Base-by-base conservation (phyloP, 1,140 invertebrate genomes). In the Zaprionus inermis region DNA sequence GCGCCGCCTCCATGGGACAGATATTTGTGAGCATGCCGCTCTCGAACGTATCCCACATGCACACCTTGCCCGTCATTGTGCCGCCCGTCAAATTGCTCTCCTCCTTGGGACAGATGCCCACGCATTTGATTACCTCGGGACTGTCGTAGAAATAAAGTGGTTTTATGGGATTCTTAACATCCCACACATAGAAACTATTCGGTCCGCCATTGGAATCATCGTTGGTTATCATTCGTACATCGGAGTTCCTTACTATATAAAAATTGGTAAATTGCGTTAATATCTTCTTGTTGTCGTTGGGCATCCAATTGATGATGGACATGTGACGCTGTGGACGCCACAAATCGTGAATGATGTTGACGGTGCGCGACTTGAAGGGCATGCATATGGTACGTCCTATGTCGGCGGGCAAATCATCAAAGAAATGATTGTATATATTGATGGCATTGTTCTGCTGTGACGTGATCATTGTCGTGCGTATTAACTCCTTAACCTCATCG, bases 371-470 rank as follows among this genome's bases (percentile, higher is more conserved):
- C 24, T 68, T 58, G 32, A 80, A 92, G 0, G 63, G 30, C 52
- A 70, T 72, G 6, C 68, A 66, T 6, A 91, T 71, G 38, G 83
- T 83, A 2, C 73, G 59, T 0, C 69, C 73, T 56, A 84, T 5
- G 0, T 92, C 84, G 0, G 6, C 0, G 2, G 76, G 71, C 14
- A 95, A 93, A 61, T 95, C 94, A 22, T 93, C 91, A 91, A 97
- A 98, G 89, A 97, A 98, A 69, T 97, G 95, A 92, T 97, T 94
- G 90, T 98, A 98, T 81, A 98, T 97, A 90, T 98, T 96, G 67
- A 98, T 95, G 2, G 96, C 96, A 92, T 97, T 98, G 91, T 98
- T 98, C 93, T 98, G 97, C 76, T 96, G 93, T 32, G 98, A 96
- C 66, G 95, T 96, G 11, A 34, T n/a, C 46, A 76, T 78, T 3